Evolutionary conservation across 2,797 vertebrate genomes (phyloP), one percentile per base, ranked within the genome.

Genomic region (Acanthurus leucopareius): DNA sequence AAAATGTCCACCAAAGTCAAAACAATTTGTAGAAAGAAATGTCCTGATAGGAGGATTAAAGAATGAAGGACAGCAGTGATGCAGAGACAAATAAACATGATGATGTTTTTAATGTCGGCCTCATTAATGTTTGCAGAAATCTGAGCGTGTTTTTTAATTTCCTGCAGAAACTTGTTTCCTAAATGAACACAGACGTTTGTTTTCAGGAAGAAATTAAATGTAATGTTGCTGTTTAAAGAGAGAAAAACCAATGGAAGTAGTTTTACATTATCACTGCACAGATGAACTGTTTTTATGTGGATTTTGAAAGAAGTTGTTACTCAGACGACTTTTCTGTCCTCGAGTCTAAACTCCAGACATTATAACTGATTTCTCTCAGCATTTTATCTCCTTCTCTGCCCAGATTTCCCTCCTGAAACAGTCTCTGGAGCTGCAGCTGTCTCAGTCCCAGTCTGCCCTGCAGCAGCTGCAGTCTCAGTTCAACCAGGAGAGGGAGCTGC

Each of bases 381-480:
- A 1, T 61, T 8, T 32, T 5, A 32, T 77, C 8, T 47, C 44
- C 59, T n/a, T 77, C 40, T 58, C 44, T 47, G 45, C 22, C n/a
- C 72, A 93, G 98, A 99, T 99, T 90, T 99, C 98, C 22, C 92
- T 99, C 52, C 82, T 99, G 86, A 99, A 99, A 82, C 98, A 99
- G 94, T 99, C 97, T 25, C 94, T 99, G 94, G 97, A 99, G 94
- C 95, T 99, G 86, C 98, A 99, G 94, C 91, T 99, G 88, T 98
- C 97, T 5, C 98, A 99, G 93, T 99, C 98, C 2, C 97, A 99
- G 95, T 95, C 95, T 0, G 97, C 98, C 25, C 92, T 99, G 81
- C 97, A 99, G 87, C 97, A 98, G 80, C 95, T 99, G 59, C 98
- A 99, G 92, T 96, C 96, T 25, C 98, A 99, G 89, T 99, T 98